Base-by-base conservation (phyloP, 2,113 vertebrate species). In the Brevimyrus niger region DNA sequence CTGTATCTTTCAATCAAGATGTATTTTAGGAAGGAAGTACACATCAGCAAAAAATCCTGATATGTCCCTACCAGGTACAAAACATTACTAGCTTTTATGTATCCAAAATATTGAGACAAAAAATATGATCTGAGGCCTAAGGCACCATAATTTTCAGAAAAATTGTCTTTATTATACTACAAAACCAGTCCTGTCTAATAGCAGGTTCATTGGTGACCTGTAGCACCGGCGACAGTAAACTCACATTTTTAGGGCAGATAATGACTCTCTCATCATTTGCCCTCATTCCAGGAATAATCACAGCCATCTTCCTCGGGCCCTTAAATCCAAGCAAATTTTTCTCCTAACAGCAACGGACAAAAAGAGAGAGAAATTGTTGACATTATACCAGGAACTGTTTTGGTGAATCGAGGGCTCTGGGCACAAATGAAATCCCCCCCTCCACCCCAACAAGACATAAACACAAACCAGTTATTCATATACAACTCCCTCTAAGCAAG, bases 271-370 rank as follows among this genome's bases (percentile, higher is more conserved):
- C 96, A 50, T 98, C 97, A 90, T 96, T 98, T 93, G 97, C 95
- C 87, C 96, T 95, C 98, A 99, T 99, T 90, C 98, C 98, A 13
- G 98, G 98, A 93, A 99, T 97, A 92, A 99, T 95, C 88, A 99
- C 98, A 0, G 97, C 97, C 98, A 99, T 99, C 94, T 98, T 99
- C 90, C 98, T 96, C n/a, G 98, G 98, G 50, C 98, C 98, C 92
- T 97, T 99, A 91, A 99, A 98, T 69, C 98, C 98, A 61, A 99
- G 94, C 1, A 99, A 97, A 76, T 99, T 99, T 2, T 97, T 98
- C 93, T 99, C 98, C 98, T 99, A 91, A 85, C 93, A 94, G 90
- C 89, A 2, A 90, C 6, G 82, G 19, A 89, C 35, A 48, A 21
- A 83, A 31, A 69, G 48, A 84, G 47, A 89, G 47, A 44, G 21